These are phyloP conservation scores for Burhinus bistriatus DNA, from an alignment of 2,113 vertebrate species.

Conservation along the genomic window DNA sequence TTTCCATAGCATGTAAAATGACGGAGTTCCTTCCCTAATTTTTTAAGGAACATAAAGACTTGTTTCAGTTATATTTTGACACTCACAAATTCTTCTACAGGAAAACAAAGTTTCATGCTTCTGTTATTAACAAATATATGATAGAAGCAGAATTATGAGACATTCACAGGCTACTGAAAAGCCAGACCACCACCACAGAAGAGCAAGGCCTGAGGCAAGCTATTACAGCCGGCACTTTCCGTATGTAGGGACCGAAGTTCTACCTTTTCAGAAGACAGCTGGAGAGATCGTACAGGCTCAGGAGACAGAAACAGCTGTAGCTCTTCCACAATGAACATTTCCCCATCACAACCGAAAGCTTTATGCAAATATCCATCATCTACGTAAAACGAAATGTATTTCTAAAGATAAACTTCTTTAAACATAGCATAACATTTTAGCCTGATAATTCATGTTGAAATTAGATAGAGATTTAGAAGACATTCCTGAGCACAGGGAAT, in stretches of 20 bases:
- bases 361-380: constrained; percentile 81
- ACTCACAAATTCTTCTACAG: background rate
- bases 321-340: constrained; percentile 80
- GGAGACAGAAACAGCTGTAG: constrained; percentile 68
- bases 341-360: constrained; percentile 72
- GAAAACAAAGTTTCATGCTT: background rate
- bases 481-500: background rate
- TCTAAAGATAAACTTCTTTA: background rate
- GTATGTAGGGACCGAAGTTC: background rate
- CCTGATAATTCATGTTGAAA: background rate
- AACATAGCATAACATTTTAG: background rate
- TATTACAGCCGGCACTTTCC: background rate
- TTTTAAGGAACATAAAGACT: background rate
- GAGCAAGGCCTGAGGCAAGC: background rate
- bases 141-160: background rate
- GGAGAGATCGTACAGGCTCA: constrained; percentile 65
- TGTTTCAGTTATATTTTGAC: background rate
- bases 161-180: background rate
- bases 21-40: background rate
- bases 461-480: background rate
- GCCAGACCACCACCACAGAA: background rate
- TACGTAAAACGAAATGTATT: constrained; percentile 42
- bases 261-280: constrained; percentile 76
- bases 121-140: background rate
- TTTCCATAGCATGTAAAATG: background rate